These are phyloP conservation scores for Lagenorhynchus albirostris DNA, from an alignment of 2,113 vertebrate genomes.

Conservation along the genomic window DNA sequence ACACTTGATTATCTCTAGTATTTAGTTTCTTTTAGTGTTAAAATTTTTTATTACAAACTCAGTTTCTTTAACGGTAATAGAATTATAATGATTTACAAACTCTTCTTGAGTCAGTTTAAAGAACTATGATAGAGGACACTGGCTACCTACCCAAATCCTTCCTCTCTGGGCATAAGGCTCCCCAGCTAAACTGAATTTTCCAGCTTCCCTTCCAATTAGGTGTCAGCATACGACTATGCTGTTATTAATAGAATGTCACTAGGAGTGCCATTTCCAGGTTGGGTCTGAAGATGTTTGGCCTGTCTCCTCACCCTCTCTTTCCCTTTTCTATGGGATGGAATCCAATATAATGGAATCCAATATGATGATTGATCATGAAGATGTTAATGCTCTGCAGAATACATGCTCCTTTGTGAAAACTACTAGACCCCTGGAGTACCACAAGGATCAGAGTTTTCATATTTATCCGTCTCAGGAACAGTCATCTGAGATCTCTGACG, in stretches of 20 bases:
- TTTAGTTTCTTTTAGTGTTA: neutral
- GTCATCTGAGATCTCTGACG: neutral
- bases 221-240: neutral
- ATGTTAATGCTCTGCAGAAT: neutral
- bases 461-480: neutral
- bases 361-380: neutral
- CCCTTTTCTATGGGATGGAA: neutral
- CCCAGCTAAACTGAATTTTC: neutral
- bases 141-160: neutral
- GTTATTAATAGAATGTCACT: neutral
- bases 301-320: neutral
- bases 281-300: neutral
- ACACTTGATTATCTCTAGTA: neutral
- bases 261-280: neutral
- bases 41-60: neutral
- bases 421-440: neutral
- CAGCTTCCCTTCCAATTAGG: neutral
- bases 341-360: neutral
- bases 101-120: neutral
- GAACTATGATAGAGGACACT: neutral
- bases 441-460: neutral
- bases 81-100: neutral
- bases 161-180: neutral
- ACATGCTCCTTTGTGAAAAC: neutral
- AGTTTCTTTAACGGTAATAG: neutral